A percentile compares a stretch with the other conserved stretches of the same genome.
Conservation (phyloP, 2,113 vertebrate genomes). For the Chionodraco myersi region DNA sequence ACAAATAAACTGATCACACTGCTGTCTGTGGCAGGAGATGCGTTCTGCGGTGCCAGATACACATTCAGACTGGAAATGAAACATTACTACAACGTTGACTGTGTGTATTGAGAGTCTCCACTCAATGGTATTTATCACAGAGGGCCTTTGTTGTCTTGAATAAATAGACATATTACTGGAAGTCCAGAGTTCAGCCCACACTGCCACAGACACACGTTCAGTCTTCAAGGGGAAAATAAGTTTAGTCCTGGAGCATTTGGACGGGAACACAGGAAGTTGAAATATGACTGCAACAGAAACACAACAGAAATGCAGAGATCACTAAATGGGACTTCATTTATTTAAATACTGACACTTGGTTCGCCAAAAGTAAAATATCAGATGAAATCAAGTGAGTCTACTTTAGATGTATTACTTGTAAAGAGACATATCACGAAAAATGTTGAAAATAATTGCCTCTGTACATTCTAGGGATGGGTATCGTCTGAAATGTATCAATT, state of each 20-base stretch:
- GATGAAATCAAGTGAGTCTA: not conserved
- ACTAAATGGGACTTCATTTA: not conserved
- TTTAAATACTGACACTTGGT: not conserved
- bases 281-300: not conserved
- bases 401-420: not conserved
- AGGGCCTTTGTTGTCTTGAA: constrained; percentile 63
- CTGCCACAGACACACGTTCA: constrained; percentile 40
- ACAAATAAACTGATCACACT: constrained; percentile 9
- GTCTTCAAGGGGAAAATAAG: constrained; percentile 37
- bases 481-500: no score
- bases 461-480: no score
- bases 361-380: not conserved
- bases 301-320: not conserved
- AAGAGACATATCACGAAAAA: not conserved
- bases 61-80: constrained; percentile 9
- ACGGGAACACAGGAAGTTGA: not conserved
- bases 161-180: constrained; percentile 65
- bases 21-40: constrained; percentile 2
- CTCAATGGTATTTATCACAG: constrained; percentile 54
- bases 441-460: no score
- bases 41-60: constrained; percentile 22
- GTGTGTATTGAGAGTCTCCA: constrained; percentile 32
- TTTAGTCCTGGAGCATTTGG: constrained; percentile 18
- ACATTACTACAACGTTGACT: constrained; percentile 43
- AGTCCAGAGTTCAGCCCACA: constrained; percentile 58